phyloP scores from a whole-genome alignment of 1,140 invertebrate species.

The Aphis craccivora region DNA sequence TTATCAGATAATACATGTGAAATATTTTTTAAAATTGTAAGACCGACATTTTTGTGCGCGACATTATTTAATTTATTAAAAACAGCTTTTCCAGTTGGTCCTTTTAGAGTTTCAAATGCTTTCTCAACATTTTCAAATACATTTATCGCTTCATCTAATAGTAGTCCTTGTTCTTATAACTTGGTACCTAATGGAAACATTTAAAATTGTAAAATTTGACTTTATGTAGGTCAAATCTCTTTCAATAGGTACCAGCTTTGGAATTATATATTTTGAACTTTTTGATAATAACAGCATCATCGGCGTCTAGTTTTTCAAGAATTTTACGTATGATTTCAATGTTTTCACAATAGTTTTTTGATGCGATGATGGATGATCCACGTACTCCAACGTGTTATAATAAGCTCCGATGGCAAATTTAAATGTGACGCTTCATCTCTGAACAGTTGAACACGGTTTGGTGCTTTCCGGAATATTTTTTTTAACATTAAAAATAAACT shows the following conservation, averaged over 20 bases:
- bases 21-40: constrained; percentile 15
- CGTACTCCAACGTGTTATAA: constrained; percentile 30
- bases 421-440: constrained; percentile 7
- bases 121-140: constrained; percentile 13
- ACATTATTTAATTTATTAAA: too few species aligned
- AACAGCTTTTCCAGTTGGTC: too few species aligned
- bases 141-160: background rate
- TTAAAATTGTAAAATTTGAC: constrained; percentile 17
- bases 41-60: background rate
- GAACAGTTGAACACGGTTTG: constrained; percentile 10
- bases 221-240: constrained; percentile 6
- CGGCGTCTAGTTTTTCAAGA: constrained; percentile 20
- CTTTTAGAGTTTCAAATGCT: background rate
- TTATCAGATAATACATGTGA: background rate
- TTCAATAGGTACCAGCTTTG: constrained; percentile 12
- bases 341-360: constrained; percentile 13
- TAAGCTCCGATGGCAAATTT: background rate
- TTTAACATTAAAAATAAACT: background rate
- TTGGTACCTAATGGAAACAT: background rate
- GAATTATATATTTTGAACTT: background rate
- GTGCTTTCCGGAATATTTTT: background rate
- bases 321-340: constrained; percentile 17
- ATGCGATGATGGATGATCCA: constrained; percentile 24
- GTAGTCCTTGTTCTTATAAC: background rate
- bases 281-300: background rate